Evolutionary conservation across 2,888 invertebrate genomes (phyloP).

Genomic region (Dryococelus australis): DNA sequence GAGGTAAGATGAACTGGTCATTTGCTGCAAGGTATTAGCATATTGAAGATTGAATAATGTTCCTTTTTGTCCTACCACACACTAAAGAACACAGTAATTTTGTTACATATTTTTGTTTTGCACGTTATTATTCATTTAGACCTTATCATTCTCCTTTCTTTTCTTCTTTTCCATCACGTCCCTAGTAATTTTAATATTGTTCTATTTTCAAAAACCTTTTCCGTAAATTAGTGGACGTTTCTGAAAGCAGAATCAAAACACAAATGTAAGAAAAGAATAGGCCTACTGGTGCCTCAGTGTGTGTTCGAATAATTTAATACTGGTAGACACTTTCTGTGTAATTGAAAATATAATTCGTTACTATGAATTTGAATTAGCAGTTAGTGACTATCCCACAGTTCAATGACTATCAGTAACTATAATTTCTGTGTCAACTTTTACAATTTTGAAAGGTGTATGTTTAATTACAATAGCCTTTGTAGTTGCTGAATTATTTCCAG

Average conservation of each 20-base stretch:
- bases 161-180: not conserved
- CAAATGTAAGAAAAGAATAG: not conserved
- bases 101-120: constrained; percentile 1
- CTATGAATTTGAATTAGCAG: not conserved
- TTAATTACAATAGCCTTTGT: not conserved
- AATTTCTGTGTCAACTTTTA: not conserved
- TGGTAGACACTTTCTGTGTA: not conserved
- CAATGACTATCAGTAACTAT: not conserved
- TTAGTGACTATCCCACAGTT: not conserved
- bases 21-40: constrained; percentile 47
- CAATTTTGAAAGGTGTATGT: not conserved
- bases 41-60: constrained; percentile 43
- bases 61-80: constrained; percentile 37
- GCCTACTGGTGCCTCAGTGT: not conserved
- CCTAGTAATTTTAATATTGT: not conserved
- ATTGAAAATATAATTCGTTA: not conserved
- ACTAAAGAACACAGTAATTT: constrained; percentile 30
- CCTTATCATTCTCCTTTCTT: not conserved
- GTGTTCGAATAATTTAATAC: not conserved
- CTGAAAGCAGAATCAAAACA: too few relatives aligned
- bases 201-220: not conserved
- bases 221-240: not conserved
- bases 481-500: not conserved
- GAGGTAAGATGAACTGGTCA: constrained; percentile 47
- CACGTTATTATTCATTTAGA: not conserved